A percentile compares a stretch with the other conserved stretches of the same genome.
Evolutionary conservation across 2,113 vertebrate genomes (phyloP).

Genomic region (Hippocampus comes): DNA sequence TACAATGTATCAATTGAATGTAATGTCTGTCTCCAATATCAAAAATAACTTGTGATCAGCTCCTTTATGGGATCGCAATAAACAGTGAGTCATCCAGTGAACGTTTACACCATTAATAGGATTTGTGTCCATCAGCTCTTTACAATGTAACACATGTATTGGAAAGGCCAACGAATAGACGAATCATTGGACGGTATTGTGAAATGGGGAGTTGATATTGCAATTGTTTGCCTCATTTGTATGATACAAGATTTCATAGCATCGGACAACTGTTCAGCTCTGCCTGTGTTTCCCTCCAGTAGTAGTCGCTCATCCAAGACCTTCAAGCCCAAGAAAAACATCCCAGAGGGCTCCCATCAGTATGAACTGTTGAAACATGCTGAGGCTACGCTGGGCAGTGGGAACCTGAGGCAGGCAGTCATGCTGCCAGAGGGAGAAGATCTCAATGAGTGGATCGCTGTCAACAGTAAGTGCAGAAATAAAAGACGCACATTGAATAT

Average conservation of each 20-base stretch:
- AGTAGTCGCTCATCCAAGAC: slow-evolving; percentile 92
- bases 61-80: too few species aligned
- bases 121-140: too few species aligned
- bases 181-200: background rate
- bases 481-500: background rate
- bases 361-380: slow-evolving; percentile 94
- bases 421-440: slow-evolving; percentile 95
- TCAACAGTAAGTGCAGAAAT: slow-evolving; percentile 83
- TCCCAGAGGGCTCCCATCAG: slow-evolving; percentile 94
- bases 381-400: slow-evolving; percentile 90
- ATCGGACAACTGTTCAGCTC: slow-evolving; percentile 8
- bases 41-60: too few species aligned
- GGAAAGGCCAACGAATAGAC: background rate
- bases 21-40: too few species aligned
- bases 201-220: too few species aligned
- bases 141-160: too few species aligned
- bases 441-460: slow-evolving; percentile 96
- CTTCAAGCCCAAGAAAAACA: slow-evolving; percentile 96
- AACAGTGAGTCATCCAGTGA: too few species aligned
- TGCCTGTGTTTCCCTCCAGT: slow-evolving; percentile 54
- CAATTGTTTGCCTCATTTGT: too few species aligned
- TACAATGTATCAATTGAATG: too few species aligned
- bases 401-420: slow-evolving; percentile 89
- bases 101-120: too few species aligned
- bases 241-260: background rate